Base-by-base conservation (phyloP, 2,113 vertebrate genomes). In the Indicator indicator region DNA sequence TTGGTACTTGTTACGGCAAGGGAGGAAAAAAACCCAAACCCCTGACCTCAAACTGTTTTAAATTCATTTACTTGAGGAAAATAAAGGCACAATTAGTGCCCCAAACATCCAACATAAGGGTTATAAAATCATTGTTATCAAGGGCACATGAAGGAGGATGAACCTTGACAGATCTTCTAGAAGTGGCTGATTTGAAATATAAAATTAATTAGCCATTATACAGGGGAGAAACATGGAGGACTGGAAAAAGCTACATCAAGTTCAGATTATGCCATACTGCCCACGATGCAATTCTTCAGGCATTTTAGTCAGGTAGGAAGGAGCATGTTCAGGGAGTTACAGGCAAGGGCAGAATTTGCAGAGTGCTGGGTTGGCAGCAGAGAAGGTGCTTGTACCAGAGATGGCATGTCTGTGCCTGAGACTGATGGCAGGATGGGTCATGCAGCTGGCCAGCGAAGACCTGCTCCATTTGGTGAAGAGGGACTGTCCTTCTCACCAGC, bases 1-100 rank as follows among this genome's bases (percentile, higher is more conserved):
- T 88, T 63, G 17, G 19, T 78, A 72, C 9, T 42, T 82, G 32
- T 48, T 91, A 32, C 42, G 62, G 55, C 79, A 52, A 9, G 8
- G 6, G 42, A 26, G 5, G 1, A 0, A 11, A 32, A 42, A 65
- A 1, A 14, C 14, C 42, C 42, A 0, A 0, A 16, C 9, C 16
- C 23, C 5, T 30, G 55, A 23, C 30, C 20, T 52, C 80, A 59
- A 67, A 87, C 26, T 70, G 20, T 30, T 87, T 50, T 23, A 78
- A 54, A 81, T 60, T 69, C 38, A 75, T 60, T 79, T 74, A 80
- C 26, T 27, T 60, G 26, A n/a, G 20, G 67, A 50, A 76, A 85
- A 74, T 56, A 68, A 87, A 85, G 38, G 46, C 28, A 48, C 0
- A 24, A 17, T 48, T 85, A 64, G 38, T 71, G 28, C 68, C 52